phyloP scores from a whole-genome alignment of 2,797 vertebrate genomes.

The Schizothorax lantsangensis region DNA sequence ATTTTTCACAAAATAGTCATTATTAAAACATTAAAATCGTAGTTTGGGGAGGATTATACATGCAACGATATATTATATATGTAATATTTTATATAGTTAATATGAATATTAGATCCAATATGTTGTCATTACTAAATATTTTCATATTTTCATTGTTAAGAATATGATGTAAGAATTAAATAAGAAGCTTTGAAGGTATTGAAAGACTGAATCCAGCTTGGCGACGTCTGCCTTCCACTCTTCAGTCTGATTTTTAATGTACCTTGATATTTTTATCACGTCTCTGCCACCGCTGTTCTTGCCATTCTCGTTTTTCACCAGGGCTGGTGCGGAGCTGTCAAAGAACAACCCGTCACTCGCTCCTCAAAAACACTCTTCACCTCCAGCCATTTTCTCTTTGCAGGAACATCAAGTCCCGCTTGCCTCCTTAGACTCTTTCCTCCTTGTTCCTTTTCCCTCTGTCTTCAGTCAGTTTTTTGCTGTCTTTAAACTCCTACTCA shows the following conservation, averaged over 20 bases:
- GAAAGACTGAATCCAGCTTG: background rate
- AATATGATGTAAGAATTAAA: background rate
- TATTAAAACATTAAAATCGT: background rate
- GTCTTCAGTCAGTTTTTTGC: slow-evolving; percentile 25
- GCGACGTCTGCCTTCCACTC: background rate
- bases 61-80: background rate
- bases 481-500: slow-evolving; percentile 21
- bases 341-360: slow-evolving; percentile 34
- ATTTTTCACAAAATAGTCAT: slow-evolving; percentile 6
- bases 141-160: background rate
- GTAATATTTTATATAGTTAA: background rate
- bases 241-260: background rate
- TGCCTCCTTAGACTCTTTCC: slow-evolving; percentile 2
- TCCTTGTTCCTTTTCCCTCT: slow-evolving; percentile 11
- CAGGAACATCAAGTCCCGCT: slow-evolving; percentile 27
- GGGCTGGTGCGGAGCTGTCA: slow-evolving; percentile 27
- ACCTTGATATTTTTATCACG: slow-evolving; percentile 25
- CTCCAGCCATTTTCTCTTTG: slow-evolving; percentile 24
- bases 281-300: slow-evolving; percentile 24
- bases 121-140: background rate
- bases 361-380: slow-evolving; percentile 17
- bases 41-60: background rate
- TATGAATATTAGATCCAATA: background rate
- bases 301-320: slow-evolving; percentile 17
- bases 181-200: background rate